These are phyloP conservation scores for Macropis europaea DNA, from an alignment of 2,888 invertebrate genomes.

Conservation along the genomic window DNA sequence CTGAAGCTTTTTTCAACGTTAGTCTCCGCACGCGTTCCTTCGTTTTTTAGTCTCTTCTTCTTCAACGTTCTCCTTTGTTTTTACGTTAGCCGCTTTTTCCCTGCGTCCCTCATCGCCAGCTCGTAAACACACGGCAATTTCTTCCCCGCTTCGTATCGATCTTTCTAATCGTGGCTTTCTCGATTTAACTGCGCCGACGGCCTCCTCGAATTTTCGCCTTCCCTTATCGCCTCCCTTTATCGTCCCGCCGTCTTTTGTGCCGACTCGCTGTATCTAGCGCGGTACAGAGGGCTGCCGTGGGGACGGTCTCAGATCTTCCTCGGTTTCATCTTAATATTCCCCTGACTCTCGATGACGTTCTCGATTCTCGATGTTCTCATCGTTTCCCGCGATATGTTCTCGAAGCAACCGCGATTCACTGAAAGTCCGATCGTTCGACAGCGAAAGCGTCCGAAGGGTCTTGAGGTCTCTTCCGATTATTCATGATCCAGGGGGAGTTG, in stretches of 20 bases:
- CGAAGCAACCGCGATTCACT: too few relatives aligned
- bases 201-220: neutral
- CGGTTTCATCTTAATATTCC: too few relatives aligned
- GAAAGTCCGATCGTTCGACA: too few relatives aligned
- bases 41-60: conserved; percentile 20
- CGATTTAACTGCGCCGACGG: conserved; percentile 27
- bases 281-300: too few relatives aligned
- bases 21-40: conserved; percentile 40
- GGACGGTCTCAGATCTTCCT: too few relatives aligned
- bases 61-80: conserved; percentile 6
- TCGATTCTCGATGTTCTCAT: too few relatives aligned
- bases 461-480: neutral
- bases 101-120: neutral
- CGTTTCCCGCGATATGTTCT: too few relatives aligned
- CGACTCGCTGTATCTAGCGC: conserved; percentile 1
- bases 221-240: conserved; percentile 16
- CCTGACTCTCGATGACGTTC: too few relatives aligned
- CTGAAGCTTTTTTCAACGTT: conserved; percentile 32
- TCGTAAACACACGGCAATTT: conserved; percentile 24
- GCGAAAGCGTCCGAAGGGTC: too few relatives aligned
- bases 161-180: conserved; percentile 21
- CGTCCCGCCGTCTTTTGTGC: neutral
- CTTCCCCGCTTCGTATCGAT: conserved; percentile 33
- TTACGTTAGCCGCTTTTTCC: neutral
- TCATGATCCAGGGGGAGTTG: conserved; percentile 27